Base-by-base conservation (phyloP, 2,797 vertebrate species). In the Eurystomus glaucurus region DNA sequence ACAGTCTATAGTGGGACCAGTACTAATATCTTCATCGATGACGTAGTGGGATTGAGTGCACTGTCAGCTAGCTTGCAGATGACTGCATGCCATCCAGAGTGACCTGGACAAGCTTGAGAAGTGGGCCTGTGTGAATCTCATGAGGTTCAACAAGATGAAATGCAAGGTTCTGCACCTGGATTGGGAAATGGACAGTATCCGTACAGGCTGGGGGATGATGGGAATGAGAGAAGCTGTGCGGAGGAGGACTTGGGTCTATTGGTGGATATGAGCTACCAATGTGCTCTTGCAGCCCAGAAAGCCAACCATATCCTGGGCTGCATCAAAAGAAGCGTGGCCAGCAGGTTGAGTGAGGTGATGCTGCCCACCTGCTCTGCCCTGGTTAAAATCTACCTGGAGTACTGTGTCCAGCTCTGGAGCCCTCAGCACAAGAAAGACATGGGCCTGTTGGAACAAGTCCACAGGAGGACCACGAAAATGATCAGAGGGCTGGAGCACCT, bases 401-500 rank as follows among this genome's bases (percentile, higher is more conserved):
- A 15, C 3, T 6, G 14, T 23, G 6, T 8, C 9, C 23, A 41
- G 17, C 2, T 60, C 25, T 60, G 41, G 20, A n/a, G 28, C 11
- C 12, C 15, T 6, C 28, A 84, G 43, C 5, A 31, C 10, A 26
- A 28, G 14, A 84, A 51, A 51, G 16, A 18, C 10, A 20, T 17
- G 33, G 8, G 37, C 10, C 14, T 76, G 28, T 19, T 26, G 6
- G 20, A 82, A 14, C 6, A 14, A 11, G 16, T 46, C 50, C 23
- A 57, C 23, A 51, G 21, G 3, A 45, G 3, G 6, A 5, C 9
- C 48, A 21, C 14, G 51, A 33, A 62, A 33, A 31, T 33, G 2
- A 7, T n/a, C 9, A 0, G 0, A 46, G 20, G 5, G 41, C 7
- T 69, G 50, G 37, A 62, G 15, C 18, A 64, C 3, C 12, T 41